Conservation (phyloP, 2,888 invertebrate species). For the Diloba caeruleocephala region DNA sequence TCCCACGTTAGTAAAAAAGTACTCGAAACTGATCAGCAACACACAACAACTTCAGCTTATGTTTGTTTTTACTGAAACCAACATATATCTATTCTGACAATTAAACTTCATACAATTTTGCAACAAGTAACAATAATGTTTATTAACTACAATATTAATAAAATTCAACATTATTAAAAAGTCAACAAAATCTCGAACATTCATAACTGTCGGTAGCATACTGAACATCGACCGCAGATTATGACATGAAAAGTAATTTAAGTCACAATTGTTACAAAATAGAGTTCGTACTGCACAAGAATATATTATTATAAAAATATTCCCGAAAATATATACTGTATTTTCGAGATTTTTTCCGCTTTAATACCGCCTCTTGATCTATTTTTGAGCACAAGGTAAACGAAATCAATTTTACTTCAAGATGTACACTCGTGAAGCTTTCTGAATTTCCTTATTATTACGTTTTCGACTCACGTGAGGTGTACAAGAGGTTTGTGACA, state of each 20-base stretch:
- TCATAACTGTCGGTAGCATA: background rate
- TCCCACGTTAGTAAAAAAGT: too few relatives aligned
- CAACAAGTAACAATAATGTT: too few relatives aligned
- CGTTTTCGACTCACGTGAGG: slow-evolving; percentile 27
- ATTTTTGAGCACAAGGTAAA: slow-evolving; percentile 37
- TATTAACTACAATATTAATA: too few relatives aligned
- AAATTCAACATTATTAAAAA: background rate
- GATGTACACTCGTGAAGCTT: slow-evolving; percentile 40
- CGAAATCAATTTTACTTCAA: slow-evolving; percentile 52
- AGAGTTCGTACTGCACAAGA: slow-evolving; percentile 17
- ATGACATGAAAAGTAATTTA: slow-evolving; percentile 4
- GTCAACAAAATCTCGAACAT: background rate
- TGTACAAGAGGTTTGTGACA: slow-evolving; percentile 18
- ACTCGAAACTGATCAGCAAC: too few relatives aligned
- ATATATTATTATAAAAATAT: slow-evolving; percentile 36
- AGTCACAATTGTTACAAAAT: slow-evolving; percentile 14
- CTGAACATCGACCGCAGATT: background rate
- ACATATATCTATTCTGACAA: too few relatives aligned
- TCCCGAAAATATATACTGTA: slow-evolving; percentile 19
- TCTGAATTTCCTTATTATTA: slow-evolving; percentile 47
- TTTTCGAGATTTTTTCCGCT: slow-evolving; percentile 13
- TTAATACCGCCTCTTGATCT: slow-evolving; percentile 43
- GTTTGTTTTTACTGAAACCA: too few relatives aligned
- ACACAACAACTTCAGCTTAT: too few relatives aligned
- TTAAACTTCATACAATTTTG: background rate